Conservation (phyloP, 2,797 vertebrate genomes). For the Sorex maritimensis region DNA sequence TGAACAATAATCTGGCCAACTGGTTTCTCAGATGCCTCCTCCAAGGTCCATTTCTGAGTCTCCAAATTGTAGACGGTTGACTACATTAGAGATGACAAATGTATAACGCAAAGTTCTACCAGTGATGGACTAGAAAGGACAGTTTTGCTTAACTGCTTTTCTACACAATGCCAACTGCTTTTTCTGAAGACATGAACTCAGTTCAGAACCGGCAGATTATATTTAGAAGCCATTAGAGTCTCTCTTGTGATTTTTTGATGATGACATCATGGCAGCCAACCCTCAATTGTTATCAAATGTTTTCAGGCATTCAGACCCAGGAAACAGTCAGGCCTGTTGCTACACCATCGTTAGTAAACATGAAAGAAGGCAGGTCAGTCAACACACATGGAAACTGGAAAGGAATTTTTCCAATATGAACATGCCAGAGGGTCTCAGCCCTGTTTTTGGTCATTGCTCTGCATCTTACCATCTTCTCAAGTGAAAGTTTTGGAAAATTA, state of each 20-base stretch:
- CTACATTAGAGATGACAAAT: neutral
- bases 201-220: slow-evolving; percentile 74
- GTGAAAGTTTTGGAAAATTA: slow-evolving; percentile 33
- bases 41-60: neutral
- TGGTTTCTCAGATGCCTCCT: slow-evolving; percentile 29
- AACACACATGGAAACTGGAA: neutral
- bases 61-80: no score
- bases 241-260: slow-evolving; percentile 74
- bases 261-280: slow-evolving; percentile 78
- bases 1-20: slow-evolving; percentile 9
- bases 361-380: neutral
- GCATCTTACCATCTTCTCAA: neutral
- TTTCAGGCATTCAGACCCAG: slow-evolving; percentile 73
- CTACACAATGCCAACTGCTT: slow-evolving; percentile 73
- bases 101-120: slow-evolving; percentile 55
- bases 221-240: slow-evolving; percentile 80
- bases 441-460: neutral
- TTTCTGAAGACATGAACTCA: slow-evolving; percentile 75
- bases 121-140: slow-evolving; percentile 51
- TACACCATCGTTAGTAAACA: slow-evolving; percentile 7
- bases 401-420: neutral
- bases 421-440: neutral
- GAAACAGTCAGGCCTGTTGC: slow-evolving; percentile 47
- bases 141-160: slow-evolving; percentile 72
- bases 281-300: slow-evolving; percentile 80